A percentile compares a stretch with the other conserved stretches of the same genome.
phyloP scores from a whole-genome alignment of 2,888 invertebrate genomes.

The Ecdyonurus torrentis region DNA sequence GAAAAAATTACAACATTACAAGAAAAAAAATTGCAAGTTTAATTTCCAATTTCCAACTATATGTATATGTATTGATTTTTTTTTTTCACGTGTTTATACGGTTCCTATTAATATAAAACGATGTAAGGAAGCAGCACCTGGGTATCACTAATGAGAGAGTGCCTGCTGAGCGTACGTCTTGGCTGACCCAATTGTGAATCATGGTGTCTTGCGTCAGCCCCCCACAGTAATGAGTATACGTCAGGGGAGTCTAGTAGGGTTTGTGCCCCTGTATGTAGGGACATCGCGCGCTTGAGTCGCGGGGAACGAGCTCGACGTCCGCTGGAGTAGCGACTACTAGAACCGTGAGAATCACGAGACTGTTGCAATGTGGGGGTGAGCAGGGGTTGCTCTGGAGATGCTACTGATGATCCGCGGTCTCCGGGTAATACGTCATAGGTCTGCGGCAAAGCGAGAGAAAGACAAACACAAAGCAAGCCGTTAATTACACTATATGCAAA shows the following conservation, averaged over 20 bases:
- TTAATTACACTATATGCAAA: no score
- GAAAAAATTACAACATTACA: no score
- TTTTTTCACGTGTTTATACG: no score
- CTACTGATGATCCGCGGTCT: not conserved
- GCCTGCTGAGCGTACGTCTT: constrained; percentile 44
- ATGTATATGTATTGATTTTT: no score
- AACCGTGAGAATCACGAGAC: not conserved
- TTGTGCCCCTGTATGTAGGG: constrained; percentile 19
- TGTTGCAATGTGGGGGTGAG: not conserved
- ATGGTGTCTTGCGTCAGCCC: constrained; percentile 10
- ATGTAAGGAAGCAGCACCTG: no score
- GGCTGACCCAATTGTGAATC: constrained; percentile 27
- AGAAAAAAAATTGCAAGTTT: no score
- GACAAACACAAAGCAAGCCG: not conserved
- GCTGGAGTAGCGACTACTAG: not conserved
- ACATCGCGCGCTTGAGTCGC: constrained; percentile 22
- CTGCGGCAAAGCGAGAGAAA: not conserved
- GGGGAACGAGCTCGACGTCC: constrained; percentile 6
- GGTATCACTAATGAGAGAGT: constrained; percentile 47
- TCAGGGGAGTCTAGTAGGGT: constrained; percentile 10
- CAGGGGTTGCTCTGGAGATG: not conserved
- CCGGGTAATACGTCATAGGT: not conserved
- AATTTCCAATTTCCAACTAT: no score
- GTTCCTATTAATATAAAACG: no score
- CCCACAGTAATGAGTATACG: not conserved